A percentile compares a stretch with the other conserved stretches of the same genome.
Conservation (phyloP, 1,140 invertebrate genomes). For the Rhizoglyphus robini region DNA sequence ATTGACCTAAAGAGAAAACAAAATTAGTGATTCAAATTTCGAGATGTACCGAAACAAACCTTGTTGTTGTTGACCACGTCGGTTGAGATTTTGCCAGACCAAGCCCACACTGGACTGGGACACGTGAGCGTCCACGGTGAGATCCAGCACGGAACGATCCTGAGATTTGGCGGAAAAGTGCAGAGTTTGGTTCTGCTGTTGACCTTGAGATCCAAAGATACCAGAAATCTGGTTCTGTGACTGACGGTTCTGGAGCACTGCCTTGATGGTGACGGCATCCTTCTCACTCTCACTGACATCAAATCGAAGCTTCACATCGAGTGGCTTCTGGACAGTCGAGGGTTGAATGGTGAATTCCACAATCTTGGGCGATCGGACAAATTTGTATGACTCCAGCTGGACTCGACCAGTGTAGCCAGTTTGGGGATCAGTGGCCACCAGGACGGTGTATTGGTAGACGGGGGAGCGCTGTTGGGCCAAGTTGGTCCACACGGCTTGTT, state of each 20-base stretch:
- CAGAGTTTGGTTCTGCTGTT: not conserved
- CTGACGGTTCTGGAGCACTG: not conserved
- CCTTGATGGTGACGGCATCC: slow-evolving; percentile 1
- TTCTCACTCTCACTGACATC: not conserved
- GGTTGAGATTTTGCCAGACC: slow-evolving; percentile 15
- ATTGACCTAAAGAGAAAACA: too few relatives aligned
- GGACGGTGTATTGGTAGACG: not conserved
- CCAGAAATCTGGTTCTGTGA: not conserved
- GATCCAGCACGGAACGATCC: not conserved
- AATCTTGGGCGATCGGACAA: slow-evolving; percentile 1
- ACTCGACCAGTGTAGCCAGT: not conserved
- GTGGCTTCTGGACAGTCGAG: not conserved
- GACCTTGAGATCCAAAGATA: not conserved
- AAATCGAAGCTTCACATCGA: not conserved
- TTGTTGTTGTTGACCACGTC: slow-evolving; percentile 8
- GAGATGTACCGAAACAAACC: not conserved
- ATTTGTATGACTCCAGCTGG: not conserved
- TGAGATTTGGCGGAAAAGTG: not conserved
- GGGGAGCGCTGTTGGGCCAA: not conserved
- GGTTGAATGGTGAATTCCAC: not conserved
- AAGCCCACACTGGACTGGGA: not conserved
- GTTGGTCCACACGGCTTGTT: not conserved
- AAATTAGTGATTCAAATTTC: too few relatives aligned
- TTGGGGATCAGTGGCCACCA: not conserved
- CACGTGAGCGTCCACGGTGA: slow-evolving; percentile 16